Evolutionary conservation across 2,797 vertebrate species (phyloP).

Genomic region (Threskiornis aethiopicus): DNA sequence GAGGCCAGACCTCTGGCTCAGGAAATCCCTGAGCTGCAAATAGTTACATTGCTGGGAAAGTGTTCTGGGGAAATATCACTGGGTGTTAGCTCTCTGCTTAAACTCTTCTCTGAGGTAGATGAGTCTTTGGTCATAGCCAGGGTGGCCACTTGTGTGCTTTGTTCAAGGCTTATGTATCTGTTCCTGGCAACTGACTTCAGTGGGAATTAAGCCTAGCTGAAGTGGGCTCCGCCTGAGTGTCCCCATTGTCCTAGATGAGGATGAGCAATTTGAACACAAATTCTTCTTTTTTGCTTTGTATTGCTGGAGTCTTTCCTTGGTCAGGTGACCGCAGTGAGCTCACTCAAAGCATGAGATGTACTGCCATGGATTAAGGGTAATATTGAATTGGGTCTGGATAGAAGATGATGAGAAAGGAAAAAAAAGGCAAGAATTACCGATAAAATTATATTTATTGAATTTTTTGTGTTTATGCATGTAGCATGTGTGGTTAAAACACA

Average conservation of each 20-base stretch:
- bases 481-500: neutral
- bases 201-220: neutral
- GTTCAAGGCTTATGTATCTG: rapidly evolving
- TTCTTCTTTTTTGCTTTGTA: neutral
- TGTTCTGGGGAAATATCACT: neutral
- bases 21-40: neutral
- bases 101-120: neutral
- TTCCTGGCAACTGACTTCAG: neutral
- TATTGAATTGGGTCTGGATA: neutral
- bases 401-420: neutral
- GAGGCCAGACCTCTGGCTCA: neutral
- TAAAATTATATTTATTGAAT: rapidly evolving
- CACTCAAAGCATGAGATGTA: rapidly evolving
- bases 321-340: neutral
- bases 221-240: neutral
- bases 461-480: neutral
- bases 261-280: rapidly evolving
- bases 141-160: rapidly evolving
- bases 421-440: neutral
- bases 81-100: neutral
- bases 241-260: rapidly evolving
- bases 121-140: neutral
- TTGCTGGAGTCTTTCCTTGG: neutral
- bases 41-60: neutral
- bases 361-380: neutral